Evolutionary conservation across 2,888 invertebrate species (phyloP).

Genomic region (Miltochrista miniata): DNA sequence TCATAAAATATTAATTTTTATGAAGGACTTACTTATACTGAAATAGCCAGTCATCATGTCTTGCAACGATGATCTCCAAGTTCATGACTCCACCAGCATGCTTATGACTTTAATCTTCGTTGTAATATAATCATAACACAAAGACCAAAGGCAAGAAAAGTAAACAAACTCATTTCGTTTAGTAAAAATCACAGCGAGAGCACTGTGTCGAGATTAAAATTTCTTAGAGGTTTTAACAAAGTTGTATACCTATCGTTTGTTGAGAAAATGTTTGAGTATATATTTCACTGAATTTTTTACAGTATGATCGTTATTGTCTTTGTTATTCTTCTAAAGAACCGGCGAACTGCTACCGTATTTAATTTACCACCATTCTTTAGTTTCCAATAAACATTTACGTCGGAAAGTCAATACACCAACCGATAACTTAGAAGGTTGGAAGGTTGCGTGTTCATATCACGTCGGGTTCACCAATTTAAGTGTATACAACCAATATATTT

Average conservation of each 20-base stretch:
- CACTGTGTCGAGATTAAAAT: conserved; percentile 23
- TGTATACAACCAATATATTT: too few relatives aligned
- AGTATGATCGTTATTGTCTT: conserved; percentile 12
- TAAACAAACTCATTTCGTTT: conserved; percentile 13
- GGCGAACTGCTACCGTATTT: too few relatives aligned
- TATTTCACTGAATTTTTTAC: conserved; percentile 21
- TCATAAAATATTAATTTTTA: too few relatives aligned
- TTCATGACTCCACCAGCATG: neutral
- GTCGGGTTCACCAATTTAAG: too few relatives aligned
- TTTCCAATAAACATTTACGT: too few relatives aligned
- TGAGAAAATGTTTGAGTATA: conserved; percentile 28
- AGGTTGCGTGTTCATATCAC: too few relatives aligned
- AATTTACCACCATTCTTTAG: too few relatives aligned
- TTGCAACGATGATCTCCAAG: too few relatives aligned
- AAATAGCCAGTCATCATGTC: too few relatives aligned
- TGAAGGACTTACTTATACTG: too few relatives aligned
- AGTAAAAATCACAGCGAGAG: conserved; percentile 18
- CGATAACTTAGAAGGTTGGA: too few relatives aligned
- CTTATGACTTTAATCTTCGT: conserved; percentile 4
- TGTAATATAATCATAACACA: neutral
- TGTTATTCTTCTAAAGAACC: neutral
- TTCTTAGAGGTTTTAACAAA: neutral
- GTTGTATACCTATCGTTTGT: conserved; percentile 22
- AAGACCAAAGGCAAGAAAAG: neutral
- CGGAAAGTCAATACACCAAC: too few relatives aligned